Percentiles rank a stretch among this genome's conserved stretches.
Conservation (phyloP, 2,888 invertebrate genomes). For the Sesia bembeciformis region DNA sequence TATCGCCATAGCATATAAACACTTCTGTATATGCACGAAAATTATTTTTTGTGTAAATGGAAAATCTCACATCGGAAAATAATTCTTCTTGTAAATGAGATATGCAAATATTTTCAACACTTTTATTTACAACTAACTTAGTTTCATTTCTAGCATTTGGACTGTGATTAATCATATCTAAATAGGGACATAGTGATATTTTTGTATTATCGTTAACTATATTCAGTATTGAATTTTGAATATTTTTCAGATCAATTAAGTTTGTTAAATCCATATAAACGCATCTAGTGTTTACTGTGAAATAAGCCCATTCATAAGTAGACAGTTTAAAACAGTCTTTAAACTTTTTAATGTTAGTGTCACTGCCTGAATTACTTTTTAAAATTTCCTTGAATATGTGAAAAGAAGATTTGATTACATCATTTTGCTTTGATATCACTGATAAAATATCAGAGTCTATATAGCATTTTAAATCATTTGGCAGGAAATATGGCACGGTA, state of each 20-base stretch:
- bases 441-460: constrained; percentile 74
- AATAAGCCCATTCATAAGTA: constrained; percentile 85
- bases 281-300: constrained; percentile 88
- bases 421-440: constrained; percentile 65
- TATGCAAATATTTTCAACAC: constrained; percentile 38
- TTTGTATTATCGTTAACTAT: constrained; percentile 74
- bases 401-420: constrained; percentile 56
- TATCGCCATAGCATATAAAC: constrained; percentile 91
- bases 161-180: constrained; percentile 93
- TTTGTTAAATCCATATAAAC: constrained; percentile 79
- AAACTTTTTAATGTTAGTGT: constrained; percentile 50
- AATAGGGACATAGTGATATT: constrained; percentile 88
- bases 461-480: constrained; percentile 62
- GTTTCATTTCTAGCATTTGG: constrained; percentile 73
- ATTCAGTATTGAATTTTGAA: constrained; percentile 43
- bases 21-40: constrained; percentile 81
- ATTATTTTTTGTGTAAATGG: constrained; percentile 61
- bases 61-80: constrained; percentile 56
- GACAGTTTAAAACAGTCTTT: constrained; percentile 61
- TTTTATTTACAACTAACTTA: constrained; percentile 42
- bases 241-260: constrained; percentile 53
- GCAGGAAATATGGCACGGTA: constrained; percentile 80
- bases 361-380: constrained; percentile 33
- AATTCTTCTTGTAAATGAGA: constrained; percentile 34
- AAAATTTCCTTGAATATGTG: constrained; percentile 61